These are phyloP conservation scores for Leuciscus waleckii DNA, from an alignment of 2,797 vertebrate species.

Conservation along the genomic window DNA sequence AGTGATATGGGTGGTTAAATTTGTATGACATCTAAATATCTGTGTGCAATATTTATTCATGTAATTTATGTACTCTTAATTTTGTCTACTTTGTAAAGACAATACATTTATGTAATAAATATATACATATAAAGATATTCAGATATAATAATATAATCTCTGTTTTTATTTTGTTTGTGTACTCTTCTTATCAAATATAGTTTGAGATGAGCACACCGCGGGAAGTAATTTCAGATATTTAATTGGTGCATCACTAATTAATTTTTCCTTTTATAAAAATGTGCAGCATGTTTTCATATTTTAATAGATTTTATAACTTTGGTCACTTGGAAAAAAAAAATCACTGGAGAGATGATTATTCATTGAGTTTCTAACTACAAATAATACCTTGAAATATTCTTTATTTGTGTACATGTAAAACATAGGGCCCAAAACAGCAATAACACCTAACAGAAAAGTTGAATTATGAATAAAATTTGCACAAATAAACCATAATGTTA, in stretches of 20 bases:
- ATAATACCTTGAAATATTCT: slow-evolving; percentile 56
- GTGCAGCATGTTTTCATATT: background rate
- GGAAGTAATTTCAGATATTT: background rate
- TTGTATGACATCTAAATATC: slow-evolving; percentile 82
- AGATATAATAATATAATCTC: slow-evolving; percentile 66
- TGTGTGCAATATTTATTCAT: slow-evolving; percentile 95
- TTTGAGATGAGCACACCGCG: background rate
- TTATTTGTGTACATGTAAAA: slow-evolving; percentile 53
- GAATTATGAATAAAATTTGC: slow-evolving; percentile 14
- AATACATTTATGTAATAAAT: slow-evolving; percentile 92
- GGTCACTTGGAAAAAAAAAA: background rate
- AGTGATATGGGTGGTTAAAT: slow-evolving; percentile 46
- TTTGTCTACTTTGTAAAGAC: slow-evolving; percentile 88
- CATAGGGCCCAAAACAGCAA: slow-evolving; percentile 21
- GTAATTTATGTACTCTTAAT: slow-evolving; percentile 93
- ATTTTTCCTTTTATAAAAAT: background rate
- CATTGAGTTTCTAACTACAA: slow-evolving; percentile 68
- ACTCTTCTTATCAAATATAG: background rate
- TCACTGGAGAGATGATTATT: background rate
- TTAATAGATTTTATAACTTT: too few relatives aligned
- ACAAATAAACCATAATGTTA: slow-evolving; percentile 29
- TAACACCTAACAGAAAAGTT: slow-evolving; percentile 12
- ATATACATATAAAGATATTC: slow-evolving; percentile 91
- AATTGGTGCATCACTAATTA: too few relatives aligned
- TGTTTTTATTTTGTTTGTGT: slow-evolving; percentile 36